Evolutionary conservation across 2,797 vertebrate species (phyloP).

Genomic region (Pseudochirops cupreus): DNA sequence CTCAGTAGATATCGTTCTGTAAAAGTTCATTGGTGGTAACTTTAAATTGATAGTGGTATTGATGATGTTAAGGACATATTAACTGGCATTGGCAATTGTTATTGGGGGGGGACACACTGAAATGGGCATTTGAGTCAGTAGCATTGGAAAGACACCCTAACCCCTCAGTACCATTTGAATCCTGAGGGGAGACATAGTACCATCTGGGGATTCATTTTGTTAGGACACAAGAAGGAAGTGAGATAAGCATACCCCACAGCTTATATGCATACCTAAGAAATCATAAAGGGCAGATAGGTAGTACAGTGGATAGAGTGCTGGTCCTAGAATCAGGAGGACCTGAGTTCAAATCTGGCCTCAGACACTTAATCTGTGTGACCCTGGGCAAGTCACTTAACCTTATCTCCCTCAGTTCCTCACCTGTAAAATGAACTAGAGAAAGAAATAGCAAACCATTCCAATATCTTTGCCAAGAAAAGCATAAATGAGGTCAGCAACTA

Average conservation of each 20-base stretch:
- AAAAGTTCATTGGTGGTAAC: background rate
- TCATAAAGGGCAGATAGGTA: background rate
- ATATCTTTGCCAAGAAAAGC: background rate
- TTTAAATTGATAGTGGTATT: background rate
- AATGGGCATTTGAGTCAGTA: background rate
- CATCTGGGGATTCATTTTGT: background rate
- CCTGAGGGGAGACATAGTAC: background rate
- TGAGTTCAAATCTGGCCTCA: background rate
- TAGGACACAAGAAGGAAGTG: background rate
- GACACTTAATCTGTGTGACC: background rate
- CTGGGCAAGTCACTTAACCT: background rate
- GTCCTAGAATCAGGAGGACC: background rate
- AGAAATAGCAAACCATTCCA: background rate
- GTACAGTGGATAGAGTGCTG: background rate
- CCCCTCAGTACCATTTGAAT: background rate
- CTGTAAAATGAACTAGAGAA: background rate
- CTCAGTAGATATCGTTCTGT: background rate
- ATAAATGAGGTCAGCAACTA: background rate
- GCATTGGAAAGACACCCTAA: background rate
- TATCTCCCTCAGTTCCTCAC: background rate
- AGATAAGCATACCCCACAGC: background rate
- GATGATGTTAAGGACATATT: background rate
- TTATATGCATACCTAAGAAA: background rate
- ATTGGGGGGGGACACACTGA: background rate
- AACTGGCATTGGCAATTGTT: background rate